A percentile compares a stretch with the other conserved stretches of the same genome.
phyloP scores from a whole-genome alignment of 2,888 invertebrate genomes.

The Drosophila neotestacea region DNA sequence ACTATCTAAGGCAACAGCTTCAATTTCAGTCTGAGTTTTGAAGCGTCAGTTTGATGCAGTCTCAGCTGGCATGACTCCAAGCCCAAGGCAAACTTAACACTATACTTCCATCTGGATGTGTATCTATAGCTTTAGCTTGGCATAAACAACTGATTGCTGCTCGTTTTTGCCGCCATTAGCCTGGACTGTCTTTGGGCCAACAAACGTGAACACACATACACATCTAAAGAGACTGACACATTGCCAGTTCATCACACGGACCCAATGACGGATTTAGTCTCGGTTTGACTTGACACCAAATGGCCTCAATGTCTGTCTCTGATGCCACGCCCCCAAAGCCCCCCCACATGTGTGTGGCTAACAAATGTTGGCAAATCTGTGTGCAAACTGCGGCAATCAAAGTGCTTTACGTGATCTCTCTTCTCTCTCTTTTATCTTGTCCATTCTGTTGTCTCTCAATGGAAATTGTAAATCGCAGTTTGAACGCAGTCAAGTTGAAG shows the following conservation, averaged over 20 bases:
- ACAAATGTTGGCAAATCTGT: conserved; percentile 77
- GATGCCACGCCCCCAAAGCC: conserved; percentile 1
- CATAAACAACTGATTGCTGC: conserved; percentile 77
- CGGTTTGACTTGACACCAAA: conserved; percentile 70
- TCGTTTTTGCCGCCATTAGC: conserved; percentile 77
- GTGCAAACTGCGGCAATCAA: conserved; percentile 67
- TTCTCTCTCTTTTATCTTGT: conserved; percentile 8
- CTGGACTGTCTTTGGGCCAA: conserved; percentile 40
- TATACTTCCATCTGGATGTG: conserved; percentile 16
- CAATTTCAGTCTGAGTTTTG: conserved; percentile 65
- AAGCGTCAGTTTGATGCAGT: conserved; percentile 78
- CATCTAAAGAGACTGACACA: conserved; percentile 58
- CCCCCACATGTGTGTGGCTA: conserved; percentile 19
- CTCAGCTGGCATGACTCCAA: conserved; percentile 39
- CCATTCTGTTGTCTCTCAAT: conserved; percentile 11
- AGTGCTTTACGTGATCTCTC: conserved; percentile 46
- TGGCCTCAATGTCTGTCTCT: conserved; percentile 44
- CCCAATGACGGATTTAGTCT: conserved; percentile 72
- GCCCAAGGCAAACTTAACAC: conserved; percentile 13
- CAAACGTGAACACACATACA: conserved; percentile 12
- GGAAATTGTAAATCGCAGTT: conserved; percentile 15
- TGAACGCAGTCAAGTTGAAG: conserved; percentile 30
- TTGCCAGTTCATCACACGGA: conserved; percentile 79
- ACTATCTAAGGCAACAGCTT: conserved; percentile 37
- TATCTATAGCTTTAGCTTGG: conserved; percentile 9